Conservation (phyloP, 1,140 invertebrate genomes). For the Lasioglossum albipes region DNA sequence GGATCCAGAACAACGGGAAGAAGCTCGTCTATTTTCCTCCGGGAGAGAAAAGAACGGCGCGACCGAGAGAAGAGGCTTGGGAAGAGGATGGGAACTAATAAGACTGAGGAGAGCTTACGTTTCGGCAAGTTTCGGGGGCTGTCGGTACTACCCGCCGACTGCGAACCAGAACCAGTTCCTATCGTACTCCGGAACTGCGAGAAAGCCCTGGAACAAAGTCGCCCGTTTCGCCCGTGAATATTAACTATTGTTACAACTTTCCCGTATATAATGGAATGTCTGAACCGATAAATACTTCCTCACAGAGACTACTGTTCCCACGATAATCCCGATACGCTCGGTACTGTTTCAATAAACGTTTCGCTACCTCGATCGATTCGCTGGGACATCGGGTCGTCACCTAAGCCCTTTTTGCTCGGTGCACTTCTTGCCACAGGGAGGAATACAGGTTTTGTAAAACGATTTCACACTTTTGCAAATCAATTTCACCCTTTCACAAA, state of each 20-base stretch:
- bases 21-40: slow-evolving; percentile 22
- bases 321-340: not conserved
- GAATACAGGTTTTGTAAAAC: no score
- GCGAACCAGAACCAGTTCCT: not conserved
- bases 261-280: slow-evolving; percentile 7
- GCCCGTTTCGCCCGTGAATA: slow-evolving; percentile 26
- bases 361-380: not conserved
- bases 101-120: slow-evolving; percentile 37
- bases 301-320: not conserved
- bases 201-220: not conserved
- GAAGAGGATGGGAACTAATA: not conserved
- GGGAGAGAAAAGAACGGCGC: not conserved
- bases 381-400: not conserved
- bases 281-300: slow-evolving; percentile 13
- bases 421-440: no score
- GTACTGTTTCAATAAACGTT: not conserved
- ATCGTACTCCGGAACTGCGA: slow-evolving; percentile 2
- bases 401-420: no score
- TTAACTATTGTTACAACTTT: slow-evolving; percentile 34
- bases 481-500: no score
- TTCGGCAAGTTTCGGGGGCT: slow-evolving; percentile 24
- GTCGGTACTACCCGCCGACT: not conserved
- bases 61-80: not conserved
- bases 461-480: no score
- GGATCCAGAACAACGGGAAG: not conserved